Evolutionary conservation across 2,797 vertebrate genomes (phyloP).

Genomic region (Brachymystax lenok): DNA sequence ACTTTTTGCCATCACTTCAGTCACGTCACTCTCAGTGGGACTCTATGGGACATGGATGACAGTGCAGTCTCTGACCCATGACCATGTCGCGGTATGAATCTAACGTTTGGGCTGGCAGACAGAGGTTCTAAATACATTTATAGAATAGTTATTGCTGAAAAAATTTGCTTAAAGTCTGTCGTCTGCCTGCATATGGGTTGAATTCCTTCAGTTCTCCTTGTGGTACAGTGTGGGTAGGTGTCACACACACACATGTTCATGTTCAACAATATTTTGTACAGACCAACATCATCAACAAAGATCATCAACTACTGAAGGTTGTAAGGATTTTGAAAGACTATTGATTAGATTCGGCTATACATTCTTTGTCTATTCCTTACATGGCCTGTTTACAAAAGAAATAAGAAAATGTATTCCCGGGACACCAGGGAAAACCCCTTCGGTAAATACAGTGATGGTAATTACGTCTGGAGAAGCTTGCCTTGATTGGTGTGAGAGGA

Average conservation of each 20-base stretch:
- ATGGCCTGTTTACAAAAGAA: not conserved
- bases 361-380: not conserved
- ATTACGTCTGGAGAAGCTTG: constrained; percentile 35
- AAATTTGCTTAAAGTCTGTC: not conserved
- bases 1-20: too few species aligned
- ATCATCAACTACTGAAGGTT: not conserved
- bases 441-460: constrained; percentile 28
- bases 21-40: too few species aligned
- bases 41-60: too few species aligned
- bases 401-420: not conserved
- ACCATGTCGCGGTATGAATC: not conserved
- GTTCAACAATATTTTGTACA: not conserved
- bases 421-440: constrained; percentile 8
- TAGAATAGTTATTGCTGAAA: not conserved
- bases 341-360: not conserved
- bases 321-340: not conserved
- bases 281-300: not conserved
- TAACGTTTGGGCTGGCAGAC: too few species aligned
- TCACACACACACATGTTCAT: too few species aligned
- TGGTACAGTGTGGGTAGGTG: not conserved
- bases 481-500: constrained; percentile 43
- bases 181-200: not conserved
- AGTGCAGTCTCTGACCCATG: not conserved
- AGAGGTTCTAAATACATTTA: too few species aligned
- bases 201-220: not conserved